These are phyloP conservation scores for Theonella swinhoei DNA, from an alignment of 37 sponge, comb jelly and placozoan genomes.

Conservation along the genomic window DNA sequence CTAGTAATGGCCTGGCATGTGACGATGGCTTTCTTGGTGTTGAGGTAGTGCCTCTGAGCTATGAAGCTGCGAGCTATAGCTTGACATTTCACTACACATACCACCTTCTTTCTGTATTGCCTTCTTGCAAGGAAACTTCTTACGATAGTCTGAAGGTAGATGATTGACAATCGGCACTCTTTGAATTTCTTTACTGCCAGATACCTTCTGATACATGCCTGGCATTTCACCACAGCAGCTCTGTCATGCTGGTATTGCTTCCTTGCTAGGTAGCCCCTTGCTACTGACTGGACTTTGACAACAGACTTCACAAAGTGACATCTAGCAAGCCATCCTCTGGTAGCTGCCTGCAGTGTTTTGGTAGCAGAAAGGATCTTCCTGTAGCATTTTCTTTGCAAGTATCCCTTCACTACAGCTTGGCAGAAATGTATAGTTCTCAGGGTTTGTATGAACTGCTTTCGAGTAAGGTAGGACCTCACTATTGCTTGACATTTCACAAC, in stretches of 20 bases:
- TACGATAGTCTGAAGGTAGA: constrained; percentile 11
- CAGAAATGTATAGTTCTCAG: not conserved
- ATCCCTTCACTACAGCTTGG: not conserved
- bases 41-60: not conserved
- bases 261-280: constrained; percentile 24
- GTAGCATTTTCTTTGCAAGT: not conserved
- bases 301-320: constrained; percentile 7
- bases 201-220: not conserved
- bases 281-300: constrained; percentile 8
- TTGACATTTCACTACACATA: not conserved
- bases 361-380: not conserved
- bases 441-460: not conserved
- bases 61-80: not conserved
- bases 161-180: not conserved
- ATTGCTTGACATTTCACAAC: constrained; percentile 7
- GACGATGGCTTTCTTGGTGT: not conserved
- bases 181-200: not conserved
- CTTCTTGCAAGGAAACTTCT: not conserved
- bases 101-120: not conserved
- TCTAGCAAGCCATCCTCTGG: constrained; percentile 17
- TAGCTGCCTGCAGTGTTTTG: constrained; percentile 7
- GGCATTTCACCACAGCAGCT: not conserved
- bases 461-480: constrained; percentile 5
- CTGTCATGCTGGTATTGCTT: not conserved
- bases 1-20: constrained; percentile 32